Evolutionary conservation across 1,140 invertebrate species (phyloP).

Genomic region (Drosophila orena): DNA sequence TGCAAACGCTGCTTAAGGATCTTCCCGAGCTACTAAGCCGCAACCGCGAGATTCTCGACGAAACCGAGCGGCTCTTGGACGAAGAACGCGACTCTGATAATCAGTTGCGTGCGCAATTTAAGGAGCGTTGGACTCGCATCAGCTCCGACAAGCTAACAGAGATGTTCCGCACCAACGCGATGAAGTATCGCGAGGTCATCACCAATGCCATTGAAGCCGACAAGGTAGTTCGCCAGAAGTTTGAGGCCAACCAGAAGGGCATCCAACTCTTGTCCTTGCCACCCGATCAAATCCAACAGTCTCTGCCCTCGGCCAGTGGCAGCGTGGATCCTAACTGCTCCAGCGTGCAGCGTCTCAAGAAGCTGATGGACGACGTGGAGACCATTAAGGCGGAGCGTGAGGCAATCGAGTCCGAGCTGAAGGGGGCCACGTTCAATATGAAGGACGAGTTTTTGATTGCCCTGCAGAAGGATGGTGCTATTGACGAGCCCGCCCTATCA

Average conservation of each 20-base stretch:
- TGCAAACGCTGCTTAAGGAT: slow-evolving; percentile 89
- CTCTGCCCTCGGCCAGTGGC: slow-evolving; percentile 87
- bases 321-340: slow-evolving; percentile 87
- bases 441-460: slow-evolving; percentile 92
- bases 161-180: slow-evolving; percentile 93
- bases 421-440: slow-evolving; percentile 93
- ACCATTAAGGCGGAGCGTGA: slow-evolving; percentile 95
- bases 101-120: slow-evolving; percentile 95
- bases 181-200: slow-evolving; percentile 97
- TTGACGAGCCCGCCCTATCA: slow-evolving; percentile 94
- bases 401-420: slow-evolving; percentile 94
- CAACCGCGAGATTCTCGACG: slow-evolving; percentile 98
- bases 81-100: slow-evolving; percentile 97
- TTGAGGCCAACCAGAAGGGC: slow-evolving; percentile 90
- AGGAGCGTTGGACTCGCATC: slow-evolving; percentile 95
- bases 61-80: slow-evolving; percentile 94
- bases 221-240: slow-evolving; percentile 94
- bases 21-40: slow-evolving; percentile 95
- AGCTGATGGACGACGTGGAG: slow-evolving; percentile 94
- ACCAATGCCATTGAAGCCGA: slow-evolving; percentile 93
- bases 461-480: slow-evolving; percentile 92
- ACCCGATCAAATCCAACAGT: slow-evolving; percentile 87
- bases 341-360: slow-evolving; percentile 89
- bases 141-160: slow-evolving; percentile 95
- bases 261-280: slow-evolving; percentile 94